Evolutionary conservation across 1,140 invertebrate genomes (phyloP).

Genomic region (Ladona fulva): DNA sequence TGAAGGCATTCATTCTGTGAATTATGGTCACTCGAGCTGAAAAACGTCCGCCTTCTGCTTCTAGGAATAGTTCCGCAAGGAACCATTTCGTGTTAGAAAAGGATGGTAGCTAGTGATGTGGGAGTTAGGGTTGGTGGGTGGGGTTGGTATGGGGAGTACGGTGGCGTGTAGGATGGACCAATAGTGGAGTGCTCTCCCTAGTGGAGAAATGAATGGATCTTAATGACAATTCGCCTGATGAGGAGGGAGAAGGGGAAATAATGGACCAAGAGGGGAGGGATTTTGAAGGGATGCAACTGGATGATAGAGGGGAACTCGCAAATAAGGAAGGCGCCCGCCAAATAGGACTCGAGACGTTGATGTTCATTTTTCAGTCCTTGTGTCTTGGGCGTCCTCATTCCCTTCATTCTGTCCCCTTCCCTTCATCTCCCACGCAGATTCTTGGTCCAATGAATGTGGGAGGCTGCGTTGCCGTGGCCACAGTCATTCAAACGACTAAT

Average conservation of each 20-base stretch:
- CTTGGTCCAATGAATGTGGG: no score
- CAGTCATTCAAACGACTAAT: no score
- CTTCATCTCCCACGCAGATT: not conserved
- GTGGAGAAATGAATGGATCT: not conserved
- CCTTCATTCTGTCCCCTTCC: not conserved
- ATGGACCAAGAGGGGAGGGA: not conserved
- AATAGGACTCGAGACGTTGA: not conserved
- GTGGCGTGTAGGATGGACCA: not conserved
- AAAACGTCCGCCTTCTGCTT: no score
- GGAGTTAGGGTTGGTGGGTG: not conserved
- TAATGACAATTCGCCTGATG: slow-evolving; percentile 9
- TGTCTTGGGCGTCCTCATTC: not conserved
- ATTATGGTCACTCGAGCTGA: no score
- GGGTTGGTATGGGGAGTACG: not conserved
- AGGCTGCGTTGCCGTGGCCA: no score
- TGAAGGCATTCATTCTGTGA: no score
- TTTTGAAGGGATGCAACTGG: not conserved
- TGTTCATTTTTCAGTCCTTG: not conserved
- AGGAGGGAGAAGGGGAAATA: not conserved
- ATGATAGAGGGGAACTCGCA: not conserved
- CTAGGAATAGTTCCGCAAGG: no score
- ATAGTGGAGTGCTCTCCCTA: not conserved
- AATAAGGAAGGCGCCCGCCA: not conserved
- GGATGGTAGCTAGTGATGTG: not conserved
- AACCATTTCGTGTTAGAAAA: not conserved